phyloP scores from a whole-genome alignment of 2,113 vertebrate species.

The Trematomus loennbergii region DNA sequence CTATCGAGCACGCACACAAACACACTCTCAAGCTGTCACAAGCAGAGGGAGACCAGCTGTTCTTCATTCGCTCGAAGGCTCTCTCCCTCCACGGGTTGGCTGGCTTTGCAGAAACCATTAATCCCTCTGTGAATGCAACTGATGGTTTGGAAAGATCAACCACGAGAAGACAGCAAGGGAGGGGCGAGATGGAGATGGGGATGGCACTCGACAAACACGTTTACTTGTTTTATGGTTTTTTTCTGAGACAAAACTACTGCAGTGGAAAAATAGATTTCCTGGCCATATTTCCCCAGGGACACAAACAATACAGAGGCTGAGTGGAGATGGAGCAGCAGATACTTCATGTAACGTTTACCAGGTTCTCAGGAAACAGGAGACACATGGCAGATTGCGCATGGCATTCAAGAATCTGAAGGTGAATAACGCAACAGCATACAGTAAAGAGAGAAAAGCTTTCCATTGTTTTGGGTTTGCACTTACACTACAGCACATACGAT shows the following conservation, averaged over 20 bases:
- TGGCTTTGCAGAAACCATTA: constrained; percentile 70
- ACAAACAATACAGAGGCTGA: constrained; percentile 60
- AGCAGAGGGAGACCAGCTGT: constrained; percentile 74
- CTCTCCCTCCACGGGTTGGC: constrained; percentile 68
- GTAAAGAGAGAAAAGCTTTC: not conserved
- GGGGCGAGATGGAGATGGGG: not conserved
- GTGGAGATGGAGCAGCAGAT: constrained; percentile 68
- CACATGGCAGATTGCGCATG: constrained; percentile 37
- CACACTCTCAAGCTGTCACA: constrained; percentile 65
- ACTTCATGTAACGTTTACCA: constrained; percentile 73
- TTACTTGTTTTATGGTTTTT: constrained; percentile 13
- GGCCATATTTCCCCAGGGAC: constrained; percentile 63
- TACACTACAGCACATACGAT: not conserved
- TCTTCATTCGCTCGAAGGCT: constrained; percentile 70
- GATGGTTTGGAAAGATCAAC: constrained; percentile 74
- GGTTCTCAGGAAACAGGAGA: constrained; percentile 58
- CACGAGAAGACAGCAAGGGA: constrained; percentile 55
- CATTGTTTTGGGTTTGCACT: not conserved
- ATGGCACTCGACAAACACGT: constrained; percentile 27
- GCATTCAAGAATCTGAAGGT: constrained; percentile 10
- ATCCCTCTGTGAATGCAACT: constrained; percentile 68
- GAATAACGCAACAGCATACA: not conserved
- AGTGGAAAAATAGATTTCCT: constrained; percentile 68
- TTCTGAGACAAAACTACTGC: constrained; percentile 24
- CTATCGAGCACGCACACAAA: constrained; percentile 39